These are phyloP conservation scores for Drosophila setosimentum DNA, from an alignment of 2,888 invertebrate genomes.

Conservation along the genomic window DNA sequence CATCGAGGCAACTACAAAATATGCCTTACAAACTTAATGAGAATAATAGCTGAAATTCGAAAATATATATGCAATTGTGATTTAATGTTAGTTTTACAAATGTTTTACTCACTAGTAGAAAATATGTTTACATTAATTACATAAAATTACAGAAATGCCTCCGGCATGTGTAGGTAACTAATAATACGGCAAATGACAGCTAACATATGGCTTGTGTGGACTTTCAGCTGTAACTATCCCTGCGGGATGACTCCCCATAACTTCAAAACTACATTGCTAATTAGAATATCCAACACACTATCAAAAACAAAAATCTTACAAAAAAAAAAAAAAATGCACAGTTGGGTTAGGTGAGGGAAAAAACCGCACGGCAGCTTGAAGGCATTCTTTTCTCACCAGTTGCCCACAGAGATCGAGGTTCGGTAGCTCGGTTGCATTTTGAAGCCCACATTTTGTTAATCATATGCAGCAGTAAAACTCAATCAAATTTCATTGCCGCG, in stretches of 20 bases:
- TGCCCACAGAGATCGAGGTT: constrained; percentile 14
- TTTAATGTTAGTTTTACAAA: neutral
- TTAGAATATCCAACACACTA: constrained; percentile 51
- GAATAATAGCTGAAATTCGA: neutral
- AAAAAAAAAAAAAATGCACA: constrained; percentile 14
- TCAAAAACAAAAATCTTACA: constrained; percentile 26
- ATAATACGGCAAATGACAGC: constrained; percentile 22
- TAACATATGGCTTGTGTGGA: constrained; percentile 51
- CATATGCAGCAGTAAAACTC: constrained; percentile 75
- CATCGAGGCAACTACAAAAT: neutral
- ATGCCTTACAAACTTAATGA: neutral
- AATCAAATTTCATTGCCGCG: constrained; percentile 70
- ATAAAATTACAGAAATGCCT: constrained; percentile 13
- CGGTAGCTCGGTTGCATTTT: constrained; percentile 25
- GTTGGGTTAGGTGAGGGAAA: neutral
- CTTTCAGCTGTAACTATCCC: constrained; percentile 59
- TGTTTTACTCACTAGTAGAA: neutral
- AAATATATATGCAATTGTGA: neutral
- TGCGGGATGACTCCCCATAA: constrained; percentile 50
- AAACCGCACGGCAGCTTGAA: constrained; percentile 25
- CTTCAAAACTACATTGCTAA: constrained; percentile 54
- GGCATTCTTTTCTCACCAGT: constrained; percentile 37
- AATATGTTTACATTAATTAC: neutral
- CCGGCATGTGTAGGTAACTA: constrained; percentile 1
- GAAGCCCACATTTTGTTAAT: constrained; percentile 60